Base-by-base conservation (phyloP, 2,888 invertebrate genomes). In the Cheiracanthium punctorium region DNA sequence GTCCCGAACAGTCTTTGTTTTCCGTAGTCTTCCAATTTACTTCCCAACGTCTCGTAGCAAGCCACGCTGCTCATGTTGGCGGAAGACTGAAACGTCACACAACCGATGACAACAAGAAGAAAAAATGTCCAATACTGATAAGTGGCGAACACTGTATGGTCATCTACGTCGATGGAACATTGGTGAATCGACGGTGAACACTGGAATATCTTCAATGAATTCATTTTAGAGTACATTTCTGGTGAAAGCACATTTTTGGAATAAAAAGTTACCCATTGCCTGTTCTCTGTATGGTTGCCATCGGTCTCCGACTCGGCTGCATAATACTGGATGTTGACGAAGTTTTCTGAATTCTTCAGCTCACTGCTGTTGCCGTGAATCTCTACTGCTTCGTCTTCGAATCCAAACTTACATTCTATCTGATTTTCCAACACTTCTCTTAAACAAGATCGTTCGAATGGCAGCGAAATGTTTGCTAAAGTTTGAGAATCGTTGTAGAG, bases 21-120 rank as follows among this genome's bases (percentile, higher is more conserved):
- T 0, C 98, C 98, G 91, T 96, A 98, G 30, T 94, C 93, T 69
- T 95, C 94, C 20, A 94, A 94, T 75, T 94, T 93, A 2, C 95
- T 94, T 94, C 96, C 97, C 33, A 98, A 93, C 73, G 96, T 92
- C 90, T 95, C 94, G 91, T 97, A 97, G 91, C 97, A 96, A 88
- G 97, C 96, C 0, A 97, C 95, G 92, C 98, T 98, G 0, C 95
- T 95, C 79, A 98, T 94, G 88, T 96, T 96, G 20, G 96, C 95
- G 1, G 96, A 95, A 0, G 97, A 95, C 0, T 96, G 95, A 94
- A 96, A 96, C 0, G 95, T 95, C 29, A 95, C 92, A 95, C 97
- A 97, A 82, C 95, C 95, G 14, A 95, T 90, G 24, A 95, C 93
- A 92, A 96, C 94, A 80, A 96, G 92, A 29, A 94, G 90, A 89